Evolutionary conservation across 2,888 invertebrate genomes (phyloP), one percentile per base, ranked within the genome.

Genomic region (Habroteleia sp.): DNA sequence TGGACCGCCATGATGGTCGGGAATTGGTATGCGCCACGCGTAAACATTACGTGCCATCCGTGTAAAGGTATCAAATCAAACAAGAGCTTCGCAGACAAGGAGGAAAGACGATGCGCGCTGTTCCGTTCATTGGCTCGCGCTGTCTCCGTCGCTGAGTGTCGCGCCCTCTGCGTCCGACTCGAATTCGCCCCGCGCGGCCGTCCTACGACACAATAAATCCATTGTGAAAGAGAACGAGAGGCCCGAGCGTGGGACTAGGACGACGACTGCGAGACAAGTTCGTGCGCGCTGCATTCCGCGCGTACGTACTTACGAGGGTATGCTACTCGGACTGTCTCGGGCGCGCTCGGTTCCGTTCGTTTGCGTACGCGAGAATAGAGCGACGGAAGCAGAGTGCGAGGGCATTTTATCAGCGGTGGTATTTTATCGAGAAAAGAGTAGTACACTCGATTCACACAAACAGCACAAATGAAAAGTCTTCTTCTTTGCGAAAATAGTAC

Each of bases 281-380:
- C 48, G 68, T 68, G 68, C 56, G 79, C 81, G 79, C 82, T 82
- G 76, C 81, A 82, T 83, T 83, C 82, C 81, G 81, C 80, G 80
- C 80, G 81, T 79, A 82, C 80, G 78, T 81, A 81, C 77, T 46
- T 50, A 60, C 68, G 73, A 69, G 76, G 75, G 71, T 75, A 66
- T 72, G 66, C 72, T 58, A 20, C 46, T 81, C 77, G 76, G 58
- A 31, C 44, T 60, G 50, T 6, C 39, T 58, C 56, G 48, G 48
- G 14, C 16, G 31, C n/a, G n/a, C 23, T 54, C 65, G 65, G 54
- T 23, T 8, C n/a, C 4, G 13, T 23, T 52, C 63, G 42, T 5
- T n/a, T 6, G 46, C 44, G 27, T 13, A 8, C 42, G 35, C 25
- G 37, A 8, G 33, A 16, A 23, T 17, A 14, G 48, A 35, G 54